Percentiles rank a stretch among this genome's conserved stretches.
phyloP scores from a whole-genome alignment of 2,888 invertebrate species.

The Netelia inedita region DNA sequence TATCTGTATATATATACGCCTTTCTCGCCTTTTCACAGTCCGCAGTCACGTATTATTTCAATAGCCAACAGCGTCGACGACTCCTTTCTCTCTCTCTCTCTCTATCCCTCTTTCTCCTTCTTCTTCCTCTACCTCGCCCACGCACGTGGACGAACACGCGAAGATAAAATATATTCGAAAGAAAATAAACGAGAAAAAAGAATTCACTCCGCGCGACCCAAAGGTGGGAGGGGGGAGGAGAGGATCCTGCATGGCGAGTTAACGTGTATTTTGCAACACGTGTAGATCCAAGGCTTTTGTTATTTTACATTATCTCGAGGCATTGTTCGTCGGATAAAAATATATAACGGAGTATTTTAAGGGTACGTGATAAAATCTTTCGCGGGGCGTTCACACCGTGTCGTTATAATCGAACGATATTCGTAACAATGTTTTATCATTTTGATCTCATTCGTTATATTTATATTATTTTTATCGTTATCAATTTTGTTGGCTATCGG shows the following conservation, averaged over 20 bases:
- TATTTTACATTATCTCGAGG: conserved; percentile 45
- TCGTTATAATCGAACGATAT: background rate
- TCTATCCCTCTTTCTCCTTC: conserved; percentile 4
- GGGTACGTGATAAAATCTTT: conserved; percentile 1
- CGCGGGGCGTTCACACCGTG: background rate
- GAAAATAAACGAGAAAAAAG: conserved; percentile 9
- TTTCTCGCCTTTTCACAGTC: conserved; percentile 63
- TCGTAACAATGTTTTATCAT: background rate
- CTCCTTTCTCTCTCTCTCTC: background rate
- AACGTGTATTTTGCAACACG: conserved; percentile 56
- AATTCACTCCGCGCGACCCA: background rate
- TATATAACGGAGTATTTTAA: conserved; percentile 12
- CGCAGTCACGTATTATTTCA: conserved; percentile 80
- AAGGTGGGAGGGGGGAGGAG: background rate
- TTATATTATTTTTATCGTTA: background rate
- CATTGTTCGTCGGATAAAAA: conserved; percentile 48
- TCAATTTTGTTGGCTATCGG: background rate
- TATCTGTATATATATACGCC: background rate
- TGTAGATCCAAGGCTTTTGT: conserved; percentile 50
- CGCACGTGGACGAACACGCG: conserved; percentile 53
- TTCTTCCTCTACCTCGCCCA: conserved; percentile 37
- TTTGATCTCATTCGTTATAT: background rate
- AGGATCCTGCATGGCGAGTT: conserved; percentile 13
- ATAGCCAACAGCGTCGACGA: conserved; percentile 72
- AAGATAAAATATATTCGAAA: conserved; percentile 56